Percentiles rank a stretch among this genome's conserved stretches.
phyloP scores from a whole-genome alignment of 1,140 invertebrate species.

The Drosophila serrata region DNA sequence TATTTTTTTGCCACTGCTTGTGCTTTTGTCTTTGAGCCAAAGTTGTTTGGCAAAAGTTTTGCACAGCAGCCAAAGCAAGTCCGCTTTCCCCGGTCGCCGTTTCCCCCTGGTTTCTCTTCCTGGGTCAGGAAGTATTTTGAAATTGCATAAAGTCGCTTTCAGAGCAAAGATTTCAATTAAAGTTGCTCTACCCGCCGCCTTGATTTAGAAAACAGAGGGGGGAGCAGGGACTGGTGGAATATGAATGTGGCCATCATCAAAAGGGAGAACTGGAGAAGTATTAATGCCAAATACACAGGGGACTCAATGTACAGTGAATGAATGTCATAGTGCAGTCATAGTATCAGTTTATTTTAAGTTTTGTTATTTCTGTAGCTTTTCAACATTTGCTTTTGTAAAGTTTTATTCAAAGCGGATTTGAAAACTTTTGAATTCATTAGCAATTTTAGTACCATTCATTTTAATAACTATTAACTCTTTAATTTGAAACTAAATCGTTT shows the following conservation, averaged over 20 bases:
- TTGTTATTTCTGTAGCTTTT: not conserved
- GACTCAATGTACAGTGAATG: not conserved
- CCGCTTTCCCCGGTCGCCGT: not conserved
- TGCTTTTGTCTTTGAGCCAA: slow-evolving; percentile 72
- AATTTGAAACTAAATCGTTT: not conserved
- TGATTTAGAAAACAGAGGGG: not conserved
- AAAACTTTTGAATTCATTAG: not conserved
- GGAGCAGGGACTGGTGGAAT: not conserved
- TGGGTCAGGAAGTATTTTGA: slow-evolving; percentile 68
- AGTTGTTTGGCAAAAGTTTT: slow-evolving; percentile 72
- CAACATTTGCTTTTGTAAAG: not conserved
- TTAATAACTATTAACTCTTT: too few relatives aligned
- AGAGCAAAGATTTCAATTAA: slow-evolving; percentile 78
- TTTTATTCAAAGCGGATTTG: not conserved
- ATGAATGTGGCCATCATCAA: not conserved
- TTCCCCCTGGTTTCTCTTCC: slow-evolving; percentile 11
- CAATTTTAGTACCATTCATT: not conserved
- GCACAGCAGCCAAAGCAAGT: slow-evolving; percentile 36
- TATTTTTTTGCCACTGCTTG: slow-evolving; percentile 6
- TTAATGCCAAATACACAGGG: not conserved
- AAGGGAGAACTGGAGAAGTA: not conserved
- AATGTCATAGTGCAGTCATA: not conserved
- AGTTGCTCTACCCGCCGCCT: slow-evolving; percentile 41
- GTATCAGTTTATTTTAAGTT: not conserved
- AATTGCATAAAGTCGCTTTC: slow-evolving; percentile 76